Conservation (phyloP, 2,113 vertebrate species). For the Notarius lentiginosus region DNA sequence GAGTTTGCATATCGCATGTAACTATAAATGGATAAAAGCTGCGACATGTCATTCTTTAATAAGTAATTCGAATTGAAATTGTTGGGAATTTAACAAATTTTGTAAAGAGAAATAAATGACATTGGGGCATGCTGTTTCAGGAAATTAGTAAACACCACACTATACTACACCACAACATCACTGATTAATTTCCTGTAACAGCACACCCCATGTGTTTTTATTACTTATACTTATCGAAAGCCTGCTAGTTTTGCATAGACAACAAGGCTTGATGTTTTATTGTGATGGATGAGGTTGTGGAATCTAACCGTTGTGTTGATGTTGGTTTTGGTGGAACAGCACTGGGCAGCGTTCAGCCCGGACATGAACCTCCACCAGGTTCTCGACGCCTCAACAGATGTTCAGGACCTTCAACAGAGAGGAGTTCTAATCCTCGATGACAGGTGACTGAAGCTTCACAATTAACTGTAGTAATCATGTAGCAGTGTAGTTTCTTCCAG, state of each 20-base stretch:
- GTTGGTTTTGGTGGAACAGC: constrained; percentile 64
- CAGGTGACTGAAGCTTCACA: constrained; percentile 64
- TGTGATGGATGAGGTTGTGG: background rate
- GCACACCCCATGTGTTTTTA: background rate
- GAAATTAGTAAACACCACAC: background rate
- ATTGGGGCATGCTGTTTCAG: background rate
- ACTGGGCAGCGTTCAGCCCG: constrained; percentile 79
- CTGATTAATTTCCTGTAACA: background rate
- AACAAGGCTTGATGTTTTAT: background rate
- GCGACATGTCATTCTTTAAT: background rate
- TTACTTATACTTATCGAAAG: background rate
- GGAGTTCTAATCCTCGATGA: constrained; percentile 78
- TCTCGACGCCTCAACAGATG: constrained; percentile 69
- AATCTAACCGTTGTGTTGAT: background rate
- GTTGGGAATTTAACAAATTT: too few species aligned
- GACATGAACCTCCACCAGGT: constrained; percentile 66
- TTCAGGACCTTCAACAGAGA: constrained; percentile 64
- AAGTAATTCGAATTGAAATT: background rate
- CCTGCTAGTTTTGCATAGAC: too few species aligned
- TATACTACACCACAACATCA: too few species aligned
- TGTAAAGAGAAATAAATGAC: background rate
- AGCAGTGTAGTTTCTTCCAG: background rate
- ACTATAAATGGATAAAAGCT: background rate
- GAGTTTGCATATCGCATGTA: too few species aligned
- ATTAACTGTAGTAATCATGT: background rate